Percentiles rank a stretch among this genome's conserved stretches.
These are phyloP conservation scores for Eretmocerus hayati DNA, from an alignment of 2,888 invertebrate genomes.

Conservation along the genomic window DNA sequence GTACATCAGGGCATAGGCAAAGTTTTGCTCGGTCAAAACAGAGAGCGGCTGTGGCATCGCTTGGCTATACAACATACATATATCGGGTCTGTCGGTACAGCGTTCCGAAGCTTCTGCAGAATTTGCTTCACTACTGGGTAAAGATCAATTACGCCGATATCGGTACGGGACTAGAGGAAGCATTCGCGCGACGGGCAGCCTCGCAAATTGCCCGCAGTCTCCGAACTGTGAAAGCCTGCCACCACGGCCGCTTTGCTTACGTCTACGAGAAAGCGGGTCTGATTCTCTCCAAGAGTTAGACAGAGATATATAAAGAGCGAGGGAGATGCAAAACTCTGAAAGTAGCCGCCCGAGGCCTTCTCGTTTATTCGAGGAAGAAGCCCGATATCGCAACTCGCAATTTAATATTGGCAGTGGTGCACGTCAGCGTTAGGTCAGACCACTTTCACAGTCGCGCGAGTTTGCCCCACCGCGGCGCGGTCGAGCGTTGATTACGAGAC, in stretches of 20 bases:
- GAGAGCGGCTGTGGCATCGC: too few species aligned
- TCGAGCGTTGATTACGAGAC: not conserved
- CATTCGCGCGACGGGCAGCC: slow-evolving; percentile 2
- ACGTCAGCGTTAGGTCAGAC: too few species aligned
- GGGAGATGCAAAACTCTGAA: too few species aligned
- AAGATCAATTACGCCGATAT: slow-evolving; percentile 17
- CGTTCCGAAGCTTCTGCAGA: too few species aligned
- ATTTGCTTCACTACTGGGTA: not conserved
- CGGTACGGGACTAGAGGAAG: not conserved
- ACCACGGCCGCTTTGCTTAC: not conserved
- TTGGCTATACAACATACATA: too few species aligned
- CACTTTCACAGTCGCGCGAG: not conserved
- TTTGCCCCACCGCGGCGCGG: not conserved
- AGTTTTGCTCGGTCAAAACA: too few species aligned
- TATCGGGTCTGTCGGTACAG: too few species aligned
- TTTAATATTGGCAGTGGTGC: not conserved
- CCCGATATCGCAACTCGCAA: not conserved
- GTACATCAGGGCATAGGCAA: too few species aligned
- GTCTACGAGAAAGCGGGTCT: not conserved
- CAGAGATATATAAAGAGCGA: too few species aligned
- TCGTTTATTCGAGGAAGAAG: not conserved
- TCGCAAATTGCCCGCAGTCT: slow-evolving; percentile 3
- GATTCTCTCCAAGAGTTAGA: too few species aligned
- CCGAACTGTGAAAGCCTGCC: not conserved
- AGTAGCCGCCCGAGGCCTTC: not conserved